Conservation (phyloP, 2,888 invertebrate genomes). For the Stomorhina lunata region DNA sequence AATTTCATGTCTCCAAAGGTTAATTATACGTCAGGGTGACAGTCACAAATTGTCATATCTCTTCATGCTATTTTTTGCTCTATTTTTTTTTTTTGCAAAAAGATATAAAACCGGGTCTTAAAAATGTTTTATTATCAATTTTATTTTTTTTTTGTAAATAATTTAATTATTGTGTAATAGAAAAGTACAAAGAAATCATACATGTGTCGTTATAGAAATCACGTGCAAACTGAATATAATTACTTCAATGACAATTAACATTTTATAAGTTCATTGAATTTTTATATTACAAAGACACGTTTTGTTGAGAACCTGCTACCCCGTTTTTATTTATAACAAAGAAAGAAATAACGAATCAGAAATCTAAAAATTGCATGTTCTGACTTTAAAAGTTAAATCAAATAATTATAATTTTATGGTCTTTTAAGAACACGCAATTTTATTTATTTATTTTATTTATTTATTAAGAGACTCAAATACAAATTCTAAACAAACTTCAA, state of each 20-base stretch:
- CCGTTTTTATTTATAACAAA: not conserved
- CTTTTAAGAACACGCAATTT: constrained; percentile 13
- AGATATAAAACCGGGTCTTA: not conserved
- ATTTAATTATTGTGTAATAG: constrained; percentile 22
- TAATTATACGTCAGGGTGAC: constrained; percentile 15
- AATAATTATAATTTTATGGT: constrained; percentile 1
- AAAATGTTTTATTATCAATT: constrained; percentile 7
- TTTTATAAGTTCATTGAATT: constrained; percentile 52
- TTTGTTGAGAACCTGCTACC: not conserved
- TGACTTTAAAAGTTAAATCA: not conserved
- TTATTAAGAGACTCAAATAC: not conserved
- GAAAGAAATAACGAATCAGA: not conserved
- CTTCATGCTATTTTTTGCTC: not conserved
- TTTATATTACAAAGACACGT: not conserved
- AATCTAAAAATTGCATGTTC: not conserved
- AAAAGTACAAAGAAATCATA: constrained; percentile 4
- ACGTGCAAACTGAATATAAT: constrained; percentile 33
- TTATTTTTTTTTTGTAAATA: not conserved
- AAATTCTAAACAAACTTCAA: too few relatives aligned
- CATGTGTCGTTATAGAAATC: constrained; percentile 1
- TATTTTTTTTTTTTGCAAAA: not conserved
- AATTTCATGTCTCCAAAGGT: not conserved
- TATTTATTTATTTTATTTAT: not conserved
- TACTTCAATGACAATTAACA: constrained; percentile 36
- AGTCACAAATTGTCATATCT: not conserved